phyloP scores from a whole-genome alignment of 1,140 invertebrate species.

The Megathymus violae region DNA sequence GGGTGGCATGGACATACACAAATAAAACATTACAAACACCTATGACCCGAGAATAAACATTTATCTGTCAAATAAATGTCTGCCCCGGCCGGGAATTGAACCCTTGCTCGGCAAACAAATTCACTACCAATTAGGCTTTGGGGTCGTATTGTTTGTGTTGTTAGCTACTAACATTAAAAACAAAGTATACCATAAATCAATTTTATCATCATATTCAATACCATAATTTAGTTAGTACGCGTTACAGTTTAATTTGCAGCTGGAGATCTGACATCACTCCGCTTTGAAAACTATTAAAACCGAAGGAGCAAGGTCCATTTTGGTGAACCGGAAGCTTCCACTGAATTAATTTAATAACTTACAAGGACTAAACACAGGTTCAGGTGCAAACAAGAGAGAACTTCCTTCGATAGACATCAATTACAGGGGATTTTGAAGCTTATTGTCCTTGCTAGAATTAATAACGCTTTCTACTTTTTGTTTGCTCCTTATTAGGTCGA shows the following conservation, averaged over 20 bases:
- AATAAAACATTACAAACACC: no score
- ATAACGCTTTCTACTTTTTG: slow-evolving; percentile 33
- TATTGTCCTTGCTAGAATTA: slow-evolving; percentile 37
- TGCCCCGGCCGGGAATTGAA: no score
- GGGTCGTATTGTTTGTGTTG: no score
- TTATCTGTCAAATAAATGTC: no score
- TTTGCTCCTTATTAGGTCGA: slow-evolving; percentile 31
- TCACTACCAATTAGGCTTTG: no score
- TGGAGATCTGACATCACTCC: neutral
- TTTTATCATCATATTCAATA: no score
- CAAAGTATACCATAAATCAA: no score
- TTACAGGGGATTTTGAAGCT: slow-evolving; percentile 35
- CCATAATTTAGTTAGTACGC: neutral
- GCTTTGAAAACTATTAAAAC: slow-evolving; percentile 23
- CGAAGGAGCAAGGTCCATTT: slow-evolving; percentile 9
- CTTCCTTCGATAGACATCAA: slow-evolving; percentile 34
- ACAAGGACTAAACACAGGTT: slow-evolving; percentile 26
- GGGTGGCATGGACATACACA: no score
- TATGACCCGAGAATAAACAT: no score
- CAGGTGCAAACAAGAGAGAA: slow-evolving; percentile 36
- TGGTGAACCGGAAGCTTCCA: slow-evolving; percentile 16
- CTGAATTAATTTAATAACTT: slow-evolving; percentile 37
- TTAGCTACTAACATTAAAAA: no score
- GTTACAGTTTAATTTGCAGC: slow-evolving; percentile 6
- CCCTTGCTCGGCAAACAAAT: no score